Evolutionary conservation across 2,888 invertebrate genomes (phyloP).

Genomic region (Orgyia antiqua): DNA sequence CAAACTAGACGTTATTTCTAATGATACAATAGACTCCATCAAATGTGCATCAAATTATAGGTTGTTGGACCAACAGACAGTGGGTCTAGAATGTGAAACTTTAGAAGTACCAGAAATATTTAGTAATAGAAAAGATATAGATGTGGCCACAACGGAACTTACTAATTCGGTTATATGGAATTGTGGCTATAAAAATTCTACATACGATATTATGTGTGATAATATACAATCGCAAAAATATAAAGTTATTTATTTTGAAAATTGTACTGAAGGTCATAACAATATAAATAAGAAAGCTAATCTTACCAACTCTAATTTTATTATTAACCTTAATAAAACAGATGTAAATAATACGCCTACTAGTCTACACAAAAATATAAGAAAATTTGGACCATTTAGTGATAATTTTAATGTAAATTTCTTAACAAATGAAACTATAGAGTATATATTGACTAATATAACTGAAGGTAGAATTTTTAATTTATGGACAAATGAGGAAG

Average conservation of each 20-base stretch:
- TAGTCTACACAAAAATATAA: background rate
- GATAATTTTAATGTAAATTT: no score
- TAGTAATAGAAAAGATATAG: no score
- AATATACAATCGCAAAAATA: background rate
- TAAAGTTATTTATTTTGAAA: background rate
- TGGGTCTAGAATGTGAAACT: constrained; percentile 1
- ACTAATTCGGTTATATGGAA: background rate
- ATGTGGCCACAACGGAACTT: no score
- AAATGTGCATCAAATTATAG: background rate
- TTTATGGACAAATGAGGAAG: constrained; percentile 1
- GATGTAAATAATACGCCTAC: no score
- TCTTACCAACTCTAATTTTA: background rate
- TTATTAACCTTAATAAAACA: background rate
- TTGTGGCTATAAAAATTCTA: background rate
- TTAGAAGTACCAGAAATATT: background rate
- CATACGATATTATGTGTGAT: background rate
- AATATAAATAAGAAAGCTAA: background rate
- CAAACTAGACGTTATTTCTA: background rate
- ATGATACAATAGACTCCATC: background rate
- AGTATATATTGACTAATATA: no score
- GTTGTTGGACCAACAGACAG: background rate
- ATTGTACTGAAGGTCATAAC: constrained; percentile 1
- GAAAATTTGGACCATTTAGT: background rate
- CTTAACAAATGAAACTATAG: no score
- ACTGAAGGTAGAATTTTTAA: constrained; percentile 2